These are phyloP conservation scores for Leptopilina drosophilae DNA, from an alignment of 2,888 invertebrate species.

Conservation along the genomic window DNA sequence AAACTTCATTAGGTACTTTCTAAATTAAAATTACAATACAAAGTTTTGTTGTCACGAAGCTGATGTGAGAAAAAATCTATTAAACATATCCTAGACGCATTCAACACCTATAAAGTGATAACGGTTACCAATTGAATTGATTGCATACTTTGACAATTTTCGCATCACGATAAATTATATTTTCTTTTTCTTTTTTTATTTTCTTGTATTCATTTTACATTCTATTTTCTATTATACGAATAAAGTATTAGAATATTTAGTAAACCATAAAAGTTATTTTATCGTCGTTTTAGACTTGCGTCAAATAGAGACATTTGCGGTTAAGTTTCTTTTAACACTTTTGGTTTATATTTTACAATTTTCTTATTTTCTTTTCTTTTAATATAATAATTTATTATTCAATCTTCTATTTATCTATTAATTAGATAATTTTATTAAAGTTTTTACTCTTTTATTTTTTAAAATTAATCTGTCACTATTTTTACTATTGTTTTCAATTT, in stretches of 20 bases:
- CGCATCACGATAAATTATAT: background rate
- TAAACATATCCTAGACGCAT: background rate
- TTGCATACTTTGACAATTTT: background rate
- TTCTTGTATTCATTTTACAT: background rate
- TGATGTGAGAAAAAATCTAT: background rate
- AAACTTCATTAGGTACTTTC: slow-evolving; percentile 18
- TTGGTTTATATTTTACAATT: background rate
- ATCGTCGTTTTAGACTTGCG: background rate
- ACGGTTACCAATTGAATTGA: slow-evolving; percentile 5
- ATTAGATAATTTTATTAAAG: no score
- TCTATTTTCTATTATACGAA: background rate
- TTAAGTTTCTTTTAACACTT: background rate
- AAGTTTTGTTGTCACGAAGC: background rate
- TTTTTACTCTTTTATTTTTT: no score
- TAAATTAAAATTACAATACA: slow-evolving; percentile 8
- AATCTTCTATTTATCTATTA: background rate
- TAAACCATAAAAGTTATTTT: background rate
- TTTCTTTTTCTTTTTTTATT: background rate
- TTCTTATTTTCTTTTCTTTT: background rate
- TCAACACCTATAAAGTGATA: slow-evolving; percentile 7
- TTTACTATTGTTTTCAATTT: no score
- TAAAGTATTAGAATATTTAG: background rate
- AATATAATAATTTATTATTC: background rate
- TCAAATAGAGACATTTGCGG: slow-evolving; percentile 19
- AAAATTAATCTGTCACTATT: no score